A percentile compares a stretch with the other conserved stretches of the same genome.
phyloP scores from a whole-genome alignment of 2,888 invertebrate species.

The Meandrusa payeni region DNA sequence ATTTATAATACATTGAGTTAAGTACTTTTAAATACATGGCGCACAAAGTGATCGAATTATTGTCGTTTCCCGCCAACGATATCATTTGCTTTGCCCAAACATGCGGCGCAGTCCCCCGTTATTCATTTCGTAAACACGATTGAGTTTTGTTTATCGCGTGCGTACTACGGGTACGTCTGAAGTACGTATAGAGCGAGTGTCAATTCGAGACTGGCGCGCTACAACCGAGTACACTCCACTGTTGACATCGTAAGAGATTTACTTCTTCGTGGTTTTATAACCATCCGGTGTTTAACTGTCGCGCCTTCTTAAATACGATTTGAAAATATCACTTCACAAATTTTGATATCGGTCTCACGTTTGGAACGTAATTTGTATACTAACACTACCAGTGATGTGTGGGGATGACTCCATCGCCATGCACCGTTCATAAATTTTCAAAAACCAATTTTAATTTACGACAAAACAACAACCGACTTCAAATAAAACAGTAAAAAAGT shows the following conservation, averaged over 20 bases:
- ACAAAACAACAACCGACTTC: too few relatives aligned
- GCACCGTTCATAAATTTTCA: too few relatives aligned
- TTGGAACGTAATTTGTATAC: too few relatives aligned
- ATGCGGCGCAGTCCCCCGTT: slow-evolving; percentile 3
- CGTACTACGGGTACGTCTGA: not conserved
- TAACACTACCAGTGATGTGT: too few relatives aligned
- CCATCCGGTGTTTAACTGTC: slow-evolving; percentile 1
- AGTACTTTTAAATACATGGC: not conserved
- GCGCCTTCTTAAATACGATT: too few relatives aligned
- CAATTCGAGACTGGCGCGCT: slow-evolving; percentile 30
- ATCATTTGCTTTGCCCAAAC: slow-evolving; percentile 7
- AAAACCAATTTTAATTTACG: too few relatives aligned
- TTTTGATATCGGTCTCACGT: too few relatives aligned
- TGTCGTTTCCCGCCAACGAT: not conserved
- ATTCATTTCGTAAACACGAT: slow-evolving; percentile 26
- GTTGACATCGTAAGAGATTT: slow-evolving; percentile 10
- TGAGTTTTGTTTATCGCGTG: slow-evolving; percentile 9
- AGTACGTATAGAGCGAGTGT: slow-evolving; percentile 26
- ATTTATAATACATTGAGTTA: too few relatives aligned
- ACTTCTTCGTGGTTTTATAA: not conserved
- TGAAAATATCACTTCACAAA: too few relatives aligned
- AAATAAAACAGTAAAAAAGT: too few relatives aligned
- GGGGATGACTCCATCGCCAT: too few relatives aligned
- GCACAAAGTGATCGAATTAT: not conserved
- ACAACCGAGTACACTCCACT: slow-evolving; percentile 8